Evolutionary conservation across 2,113 vertebrate genomes (phyloP), one percentile per base, ranked within the genome.

Genomic region (Cyanoliseus patagonus): DNA sequence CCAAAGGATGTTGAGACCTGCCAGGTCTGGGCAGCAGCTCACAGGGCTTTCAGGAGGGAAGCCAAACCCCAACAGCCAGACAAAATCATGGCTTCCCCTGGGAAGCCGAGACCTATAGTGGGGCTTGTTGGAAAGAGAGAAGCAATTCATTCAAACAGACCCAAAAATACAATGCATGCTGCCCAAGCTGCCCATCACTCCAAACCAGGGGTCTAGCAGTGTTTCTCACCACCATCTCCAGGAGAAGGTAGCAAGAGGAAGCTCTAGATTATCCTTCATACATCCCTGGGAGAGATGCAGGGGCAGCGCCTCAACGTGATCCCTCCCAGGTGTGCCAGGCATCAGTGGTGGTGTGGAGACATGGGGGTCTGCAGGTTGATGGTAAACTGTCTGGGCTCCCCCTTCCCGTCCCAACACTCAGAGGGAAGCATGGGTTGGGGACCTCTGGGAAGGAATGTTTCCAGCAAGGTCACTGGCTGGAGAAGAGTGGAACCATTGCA

Each of bases 11-110:
- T 4, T 4, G 52, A 27, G 75, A 76, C 27, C 92, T 62, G 93
- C 88, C 90, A 93, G 90, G 35, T 30, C 63, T 47, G 83, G 87
- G 90, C 94, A 97, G 95, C 6, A 5, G 64, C 92, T 94, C 3
- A 1, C 81, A 57, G 86, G 59, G 73, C 28, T 49, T 47, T 57
- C 7, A 1, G 79, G 72, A 92, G 68, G 6, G 8, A 14, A 73
- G 88, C 90, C 88, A 80, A 53, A 70, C 39, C 51, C 79, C 41
- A 1, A 44, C 44, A 76, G 67, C 64, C 7, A 7, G 70, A 92
- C 53, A 31, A 57, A 76, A 63, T 7, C 61, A 83, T 2, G 4
- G 52, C 67, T 95, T 76, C 67, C 13, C 52, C 27, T 23, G 53
- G 44, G 72, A 53, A 62, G 68, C 15, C 4, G 19, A 86, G 53